These are phyloP conservation scores for Crocallis elinguaria DNA, from an alignment of 2,888 invertebrate genomes.

Conservation along the genomic window DNA sequence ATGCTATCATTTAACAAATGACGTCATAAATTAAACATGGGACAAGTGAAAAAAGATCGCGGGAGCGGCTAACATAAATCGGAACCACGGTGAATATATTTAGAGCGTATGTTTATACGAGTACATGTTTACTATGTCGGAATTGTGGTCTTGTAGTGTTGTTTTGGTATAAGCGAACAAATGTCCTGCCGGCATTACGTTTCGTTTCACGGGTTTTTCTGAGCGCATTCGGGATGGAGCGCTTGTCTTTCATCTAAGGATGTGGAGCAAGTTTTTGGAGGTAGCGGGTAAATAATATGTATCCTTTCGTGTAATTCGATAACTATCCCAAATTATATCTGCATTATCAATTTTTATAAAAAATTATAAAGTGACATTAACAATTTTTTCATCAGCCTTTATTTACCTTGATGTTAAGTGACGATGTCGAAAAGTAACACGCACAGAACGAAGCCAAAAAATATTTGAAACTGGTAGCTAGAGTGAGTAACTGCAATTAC, in stretches of 20 bases:
- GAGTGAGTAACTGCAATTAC: too few species aligned
- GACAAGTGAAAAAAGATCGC: conserved; percentile 38
- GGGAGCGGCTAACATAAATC: conserved; percentile 28
- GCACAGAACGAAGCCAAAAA: too few species aligned
- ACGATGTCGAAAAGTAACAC: too few species aligned
- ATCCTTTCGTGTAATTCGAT: too few species aligned
- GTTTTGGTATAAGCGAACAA: conserved; percentile 72
- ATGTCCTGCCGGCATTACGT: conserved; percentile 74
- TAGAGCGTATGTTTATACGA: background rate
- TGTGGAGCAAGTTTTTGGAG: conserved; percentile 38
- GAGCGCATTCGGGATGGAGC: conserved; percentile 61
- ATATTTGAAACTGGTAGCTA: too few species aligned
- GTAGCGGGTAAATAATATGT: too few species aligned
- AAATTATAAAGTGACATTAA: too few species aligned
- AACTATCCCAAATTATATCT: too few species aligned
- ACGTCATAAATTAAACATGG: conserved; percentile 73
- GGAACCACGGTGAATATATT: background rate
- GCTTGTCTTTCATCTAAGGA: conserved; percentile 60
- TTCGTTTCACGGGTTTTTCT: conserved; percentile 75
- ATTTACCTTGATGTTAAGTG: too few species aligned
- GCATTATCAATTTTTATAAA: too few species aligned
- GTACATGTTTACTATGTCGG: too few species aligned
- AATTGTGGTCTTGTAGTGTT: conserved; percentile 14
- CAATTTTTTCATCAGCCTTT: too few species aligned
- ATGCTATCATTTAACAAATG: conserved; percentile 65